These are phyloP conservation scores for Thymallus thymallus DNA, from an alignment of 2,113 vertebrate genomes.

Conservation along the genomic window DNA sequence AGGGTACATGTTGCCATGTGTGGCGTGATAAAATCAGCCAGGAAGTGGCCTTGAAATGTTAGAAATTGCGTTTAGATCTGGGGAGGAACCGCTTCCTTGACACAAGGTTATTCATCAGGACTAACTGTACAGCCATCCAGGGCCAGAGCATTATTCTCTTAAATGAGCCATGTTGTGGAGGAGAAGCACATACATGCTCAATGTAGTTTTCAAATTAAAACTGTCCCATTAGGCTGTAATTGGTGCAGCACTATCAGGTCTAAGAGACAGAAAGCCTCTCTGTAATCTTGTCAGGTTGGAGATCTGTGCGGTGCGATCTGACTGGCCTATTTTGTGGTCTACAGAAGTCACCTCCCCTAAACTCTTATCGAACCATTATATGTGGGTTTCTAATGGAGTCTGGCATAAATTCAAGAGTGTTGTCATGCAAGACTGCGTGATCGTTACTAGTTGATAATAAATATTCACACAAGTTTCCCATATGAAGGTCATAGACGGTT, in stretches of 20 bases:
- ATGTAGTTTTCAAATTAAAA: slow-evolving; percentile 72
- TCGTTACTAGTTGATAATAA: no score
- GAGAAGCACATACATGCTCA: slow-evolving; percentile 53
- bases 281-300: slow-evolving; percentile 72
- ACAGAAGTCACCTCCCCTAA: not conserved
- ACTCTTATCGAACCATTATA: not conserved
- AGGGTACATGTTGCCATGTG: slow-evolving; percentile 29
- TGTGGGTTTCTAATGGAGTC: slow-evolving; percentile 18
- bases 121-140: slow-evolving; percentile 11
- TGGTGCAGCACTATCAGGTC: slow-evolving; percentile 57
- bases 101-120: slow-evolving; percentile 46
- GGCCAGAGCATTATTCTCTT: slow-evolving; percentile 64
- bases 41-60: slow-evolving; percentile 33
- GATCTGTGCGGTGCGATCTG: slow-evolving; percentile 48
- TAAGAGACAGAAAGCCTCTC: slow-evolving; percentile 72
- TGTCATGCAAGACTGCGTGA: no score
- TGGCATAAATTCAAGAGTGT: not conserved
- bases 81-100: slow-evolving; percentile 60
- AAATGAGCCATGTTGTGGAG: slow-evolving; percentile 66
- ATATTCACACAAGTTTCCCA: no score
- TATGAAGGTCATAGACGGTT: no score
- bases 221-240: slow-evolving; percentile 68
- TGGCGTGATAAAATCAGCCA: slow-evolving; percentile 46
- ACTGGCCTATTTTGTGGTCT: no score
- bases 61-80: slow-evolving; percentile 43